Evolutionary conservation across 2,797 vertebrate genomes (phyloP).

Genomic region (Pampus argenteus): DNA sequence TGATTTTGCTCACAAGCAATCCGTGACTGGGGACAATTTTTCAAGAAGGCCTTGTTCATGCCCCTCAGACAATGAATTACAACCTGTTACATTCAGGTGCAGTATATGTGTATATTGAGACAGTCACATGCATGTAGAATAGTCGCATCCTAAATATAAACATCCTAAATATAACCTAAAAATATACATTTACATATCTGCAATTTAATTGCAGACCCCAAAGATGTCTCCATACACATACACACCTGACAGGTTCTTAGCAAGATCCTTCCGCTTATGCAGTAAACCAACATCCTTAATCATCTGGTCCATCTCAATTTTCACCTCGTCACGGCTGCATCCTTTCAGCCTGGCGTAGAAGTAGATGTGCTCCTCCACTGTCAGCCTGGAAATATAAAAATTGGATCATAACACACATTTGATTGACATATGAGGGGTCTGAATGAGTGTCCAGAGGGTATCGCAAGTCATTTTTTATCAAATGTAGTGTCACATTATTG

Average conservation of each 20-base stretch:
- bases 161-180: too few species aligned
- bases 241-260: constrained; percentile 94
- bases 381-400: constrained; percentile 85
- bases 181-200: constrained; percentile 33
- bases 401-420: background rate
- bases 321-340: constrained; percentile 85
- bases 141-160: too few species aligned
- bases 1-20: constrained; percentile 78
- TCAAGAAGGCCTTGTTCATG: constrained; percentile 65
- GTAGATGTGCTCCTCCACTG: constrained; percentile 98
- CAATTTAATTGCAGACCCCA: constrained; percentile 3
- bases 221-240: constrained; percentile 7
- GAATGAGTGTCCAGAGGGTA: constrained; percentile 3
- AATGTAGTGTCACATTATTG: background rate
- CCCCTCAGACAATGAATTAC: constrained; percentile 75
- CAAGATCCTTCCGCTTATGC: constrained; percentile 92
- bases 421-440: constrained; percentile 4
- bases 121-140: constrained; percentile 19
- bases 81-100: constrained; percentile 64
- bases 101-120: constrained; percentile 23
- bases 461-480: constrained; percentile 10
- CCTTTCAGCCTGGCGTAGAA: constrained; percentile 97
- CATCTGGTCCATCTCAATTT: constrained; percentile 94
- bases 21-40: constrained; percentile 73
- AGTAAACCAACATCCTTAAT: constrained; percentile 93